Evolutionary conservation across 2,888 invertebrate genomes (phyloP).

Genomic region (Diaperis boleti): DNA sequence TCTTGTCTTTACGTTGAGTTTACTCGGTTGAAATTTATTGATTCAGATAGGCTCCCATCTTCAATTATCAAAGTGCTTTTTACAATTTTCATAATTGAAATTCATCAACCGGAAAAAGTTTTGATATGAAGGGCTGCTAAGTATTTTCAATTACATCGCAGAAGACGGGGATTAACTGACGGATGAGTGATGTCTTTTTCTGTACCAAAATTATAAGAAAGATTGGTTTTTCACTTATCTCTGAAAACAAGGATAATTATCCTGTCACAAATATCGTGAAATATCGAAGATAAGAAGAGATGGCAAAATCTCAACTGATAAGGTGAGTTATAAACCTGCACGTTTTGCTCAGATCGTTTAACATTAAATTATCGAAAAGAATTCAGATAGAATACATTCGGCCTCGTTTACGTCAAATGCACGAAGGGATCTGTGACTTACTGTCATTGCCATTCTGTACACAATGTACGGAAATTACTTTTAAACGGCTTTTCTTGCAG

Average conservation of each 20-base stretch:
- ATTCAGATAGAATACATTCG: not conserved
- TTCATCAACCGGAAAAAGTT: slow-evolving; percentile 22
- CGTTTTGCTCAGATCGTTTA: not conserved
- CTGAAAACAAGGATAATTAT: slow-evolving; percentile 21
- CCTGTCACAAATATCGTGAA: slow-evolving; percentile 16
- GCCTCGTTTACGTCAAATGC: not conserved
- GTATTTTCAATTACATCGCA: slow-evolving; percentile 21
- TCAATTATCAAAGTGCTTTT: slow-evolving; percentile 30
- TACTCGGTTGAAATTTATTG: slow-evolving; percentile 22
- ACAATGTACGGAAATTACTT: not conserved
- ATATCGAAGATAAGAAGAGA: not conserved
- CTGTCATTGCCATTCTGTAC: not conserved
- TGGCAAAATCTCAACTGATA: not conserved
- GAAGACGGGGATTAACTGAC: slow-evolving; percentile 20
- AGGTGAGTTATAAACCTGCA: too few relatives aligned
- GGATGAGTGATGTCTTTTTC: slow-evolving; percentile 19
- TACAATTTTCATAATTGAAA: slow-evolving; percentile 30
- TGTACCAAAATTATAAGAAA: slow-evolving; percentile 11
- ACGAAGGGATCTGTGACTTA: not conserved
- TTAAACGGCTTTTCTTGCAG: not conserved
- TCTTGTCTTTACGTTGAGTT: slow-evolving; percentile 22
- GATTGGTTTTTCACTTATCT: slow-evolving; percentile 10
- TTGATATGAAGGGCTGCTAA: slow-evolving; percentile 17
- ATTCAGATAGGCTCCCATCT: slow-evolving; percentile 8
- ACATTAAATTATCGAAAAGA: not conserved